Evolutionary conservation across 2,113 vertebrate species (phyloP).

Genomic region (Typhlomys cinereus): DNA sequence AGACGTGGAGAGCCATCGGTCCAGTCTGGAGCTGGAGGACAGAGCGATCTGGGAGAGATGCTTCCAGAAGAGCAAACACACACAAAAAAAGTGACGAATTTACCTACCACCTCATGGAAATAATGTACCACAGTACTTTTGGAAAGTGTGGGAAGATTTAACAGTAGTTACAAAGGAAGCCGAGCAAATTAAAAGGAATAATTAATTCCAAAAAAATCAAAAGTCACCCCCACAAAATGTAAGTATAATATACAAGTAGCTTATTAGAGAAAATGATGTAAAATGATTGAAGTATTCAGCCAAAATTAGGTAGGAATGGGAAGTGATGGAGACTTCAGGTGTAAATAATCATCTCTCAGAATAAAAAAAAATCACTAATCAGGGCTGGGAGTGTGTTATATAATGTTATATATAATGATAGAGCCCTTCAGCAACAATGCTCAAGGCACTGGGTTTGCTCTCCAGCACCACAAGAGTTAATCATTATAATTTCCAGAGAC

Average conservation of each 20-base stretch:
- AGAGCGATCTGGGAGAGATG: background rate
- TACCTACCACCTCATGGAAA: conserved; percentile 12
- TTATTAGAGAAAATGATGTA: conserved; percentile 13
- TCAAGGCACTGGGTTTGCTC: background rate
- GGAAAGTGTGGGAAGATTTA: background rate
- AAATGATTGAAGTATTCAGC: background rate
- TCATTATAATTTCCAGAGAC: background rate
- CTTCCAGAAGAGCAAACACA: background rate
- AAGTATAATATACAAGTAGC: background rate
- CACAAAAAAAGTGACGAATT: conserved; percentile 1
- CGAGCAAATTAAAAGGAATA: conserved; percentile 5
- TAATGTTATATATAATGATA: too few relatives aligned
- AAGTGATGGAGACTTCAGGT: conserved; percentile 30
- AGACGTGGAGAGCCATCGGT: background rate
- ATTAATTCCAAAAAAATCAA: conserved; percentile 9
- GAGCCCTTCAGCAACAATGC: too few relatives aligned
- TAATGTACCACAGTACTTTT: background rate
- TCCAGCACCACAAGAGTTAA: background rate
- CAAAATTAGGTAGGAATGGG: background rate
- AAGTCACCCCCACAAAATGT: background rate
- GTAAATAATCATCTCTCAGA: conserved; percentile 3
- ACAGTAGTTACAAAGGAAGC: background rate
- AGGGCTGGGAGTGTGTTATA: background rate
- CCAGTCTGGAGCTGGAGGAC: background rate
- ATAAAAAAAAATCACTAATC: conserved; percentile 17